Evolutionary conservation across 2,888 invertebrate genomes (phyloP).

Genomic region (Nasonovia ribisnigri): DNA sequence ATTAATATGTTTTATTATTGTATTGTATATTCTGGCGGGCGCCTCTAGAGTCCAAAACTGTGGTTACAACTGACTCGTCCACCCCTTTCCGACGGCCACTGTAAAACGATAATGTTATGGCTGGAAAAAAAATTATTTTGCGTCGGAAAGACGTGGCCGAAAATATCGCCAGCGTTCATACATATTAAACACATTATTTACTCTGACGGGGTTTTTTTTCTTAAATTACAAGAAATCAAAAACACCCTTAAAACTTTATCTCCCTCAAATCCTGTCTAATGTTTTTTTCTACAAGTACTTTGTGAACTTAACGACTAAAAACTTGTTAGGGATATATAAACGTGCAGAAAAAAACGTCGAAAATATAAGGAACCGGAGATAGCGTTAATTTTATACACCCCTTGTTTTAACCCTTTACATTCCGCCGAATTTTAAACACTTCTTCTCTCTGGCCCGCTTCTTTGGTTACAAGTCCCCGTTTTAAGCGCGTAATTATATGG

Average conservation of each 20-base stretch:
- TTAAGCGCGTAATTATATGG: conserved; percentile 61
- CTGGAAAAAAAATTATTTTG: not conserved
- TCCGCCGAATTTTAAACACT: conserved; percentile 64
- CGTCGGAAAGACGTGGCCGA: not conserved
- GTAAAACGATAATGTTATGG: not conserved
- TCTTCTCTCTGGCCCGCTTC: conserved; percentile 51
- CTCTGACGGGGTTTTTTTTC: conserved; percentile 19
- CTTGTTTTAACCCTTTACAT: conserved; percentile 60
- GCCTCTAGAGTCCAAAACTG: not conserved
- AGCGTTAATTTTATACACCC: conserved; percentile 64
- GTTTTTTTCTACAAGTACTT: conserved; percentile 56
- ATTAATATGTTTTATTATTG: not conserved
- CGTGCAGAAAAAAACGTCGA: conserved; percentile 30
- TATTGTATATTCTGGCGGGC: not conserved
- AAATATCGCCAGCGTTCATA: conserved; percentile 35
- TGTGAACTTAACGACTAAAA: conserved; percentile 63
- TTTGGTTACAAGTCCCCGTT: conserved; percentile 51
- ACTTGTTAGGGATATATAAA: conserved; percentile 51
- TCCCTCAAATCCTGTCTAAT: conserved; percentile 61
- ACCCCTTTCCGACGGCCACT: not conserved
- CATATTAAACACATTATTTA: conserved; percentile 60
- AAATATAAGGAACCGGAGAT: conserved; percentile 64
- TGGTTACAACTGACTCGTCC: not conserved
- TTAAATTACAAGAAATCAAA: conserved; percentile 64
- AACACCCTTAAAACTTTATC: conserved; percentile 64